These are phyloP conservation scores for Bradynema listronoti DNA, from an alignment of 1,140 invertebrate genomes.

Conservation along the genomic window DNA sequence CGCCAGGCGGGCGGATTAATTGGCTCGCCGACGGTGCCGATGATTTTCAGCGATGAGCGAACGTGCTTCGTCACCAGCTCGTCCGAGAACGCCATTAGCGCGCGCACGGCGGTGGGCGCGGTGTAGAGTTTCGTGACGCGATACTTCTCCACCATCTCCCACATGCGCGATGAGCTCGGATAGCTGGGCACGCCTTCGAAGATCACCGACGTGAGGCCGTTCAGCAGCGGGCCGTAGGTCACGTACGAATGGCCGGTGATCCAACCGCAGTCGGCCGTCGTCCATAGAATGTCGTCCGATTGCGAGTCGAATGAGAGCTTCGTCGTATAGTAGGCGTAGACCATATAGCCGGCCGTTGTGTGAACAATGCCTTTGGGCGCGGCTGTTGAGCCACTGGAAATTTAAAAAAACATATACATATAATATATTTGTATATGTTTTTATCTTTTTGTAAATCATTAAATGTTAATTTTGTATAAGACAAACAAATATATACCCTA, in stretches of 20 bases:
- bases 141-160: slow-evolving; percentile 85
- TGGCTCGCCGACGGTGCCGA: slow-evolving; percentile 90
- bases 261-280: slow-evolving; percentile 90
- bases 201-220: slow-evolving; percentile 84
- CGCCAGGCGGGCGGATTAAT: slow-evolving; percentile 96
- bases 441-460: too few relatives aligned
- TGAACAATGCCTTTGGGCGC: slow-evolving; percentile 95
- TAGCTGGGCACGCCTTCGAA: slow-evolving; percentile 85
- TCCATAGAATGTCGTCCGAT: slow-evolving; percentile 81
- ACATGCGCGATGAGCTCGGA: slow-evolving; percentile 70
- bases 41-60: slow-evolving; percentile 68
- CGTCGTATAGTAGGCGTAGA: slow-evolving; percentile 67
- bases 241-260: slow-evolving; percentile 85
- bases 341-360: slow-evolving; percentile 78
- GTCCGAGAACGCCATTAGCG: slow-evolving; percentile 79
- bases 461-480: too few relatives aligned
- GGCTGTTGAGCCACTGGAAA: slow-evolving; percentile 82
- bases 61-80: slow-evolving; percentile 64
- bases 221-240: slow-evolving; percentile 84
- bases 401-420: too few relatives aligned
- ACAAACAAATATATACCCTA: too few relatives aligned
- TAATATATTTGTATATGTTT: too few relatives aligned
- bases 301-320: slow-evolving; percentile 84
- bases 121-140: slow-evolving; percentile 84
- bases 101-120: slow-evolving; percentile 89